These are phyloP conservation scores for Scolopax mira DNA, from an alignment of 2,113 vertebrate species.

Conservation along the genomic window DNA sequence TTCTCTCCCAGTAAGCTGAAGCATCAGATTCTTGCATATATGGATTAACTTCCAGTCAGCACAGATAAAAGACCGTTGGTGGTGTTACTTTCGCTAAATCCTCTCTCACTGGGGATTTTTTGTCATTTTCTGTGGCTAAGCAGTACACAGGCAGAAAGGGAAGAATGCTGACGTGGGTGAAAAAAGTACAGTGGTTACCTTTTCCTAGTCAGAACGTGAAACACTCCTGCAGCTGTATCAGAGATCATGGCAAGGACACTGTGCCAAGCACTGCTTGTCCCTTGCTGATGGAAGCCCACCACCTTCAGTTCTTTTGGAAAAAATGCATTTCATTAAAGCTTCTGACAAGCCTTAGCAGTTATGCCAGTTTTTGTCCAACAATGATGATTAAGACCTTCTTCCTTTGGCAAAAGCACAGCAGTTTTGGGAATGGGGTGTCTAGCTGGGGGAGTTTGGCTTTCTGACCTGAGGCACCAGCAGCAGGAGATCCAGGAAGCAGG, in stretches of 20 bases:
- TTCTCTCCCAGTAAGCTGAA: slow-evolving; percentile 81
- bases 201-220: not conserved
- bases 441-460: not conserved
- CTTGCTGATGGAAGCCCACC: not conserved
- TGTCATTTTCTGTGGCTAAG: slow-evolving; percentile 60
- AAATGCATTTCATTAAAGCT: not conserved
- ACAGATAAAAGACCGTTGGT: slow-evolving; percentile 81
- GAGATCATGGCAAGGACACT: not conserved
- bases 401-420: not conserved
- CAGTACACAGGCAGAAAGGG: not conserved
- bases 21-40: slow-evolving; percentile 82
- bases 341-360: not conserved
- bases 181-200: not conserved
- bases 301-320: not conserved
- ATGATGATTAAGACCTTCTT: not conserved
- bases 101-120: slow-evolving; percentile 72
- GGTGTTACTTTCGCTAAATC: slow-evolving; percentile 71
- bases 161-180: slow-evolving; percentile 38
- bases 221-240: not conserved
- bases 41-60: slow-evolving; percentile 82
- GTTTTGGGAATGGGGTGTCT: not conserved
- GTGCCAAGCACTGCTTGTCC: not conserved
- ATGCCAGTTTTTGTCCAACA: not conserved
- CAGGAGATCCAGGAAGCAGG: not conserved
- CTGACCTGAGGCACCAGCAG: not conserved